Evolutionary conservation across 1,140 invertebrate species (phyloP).

Genomic region (Lordiphosa mommai): DNA sequence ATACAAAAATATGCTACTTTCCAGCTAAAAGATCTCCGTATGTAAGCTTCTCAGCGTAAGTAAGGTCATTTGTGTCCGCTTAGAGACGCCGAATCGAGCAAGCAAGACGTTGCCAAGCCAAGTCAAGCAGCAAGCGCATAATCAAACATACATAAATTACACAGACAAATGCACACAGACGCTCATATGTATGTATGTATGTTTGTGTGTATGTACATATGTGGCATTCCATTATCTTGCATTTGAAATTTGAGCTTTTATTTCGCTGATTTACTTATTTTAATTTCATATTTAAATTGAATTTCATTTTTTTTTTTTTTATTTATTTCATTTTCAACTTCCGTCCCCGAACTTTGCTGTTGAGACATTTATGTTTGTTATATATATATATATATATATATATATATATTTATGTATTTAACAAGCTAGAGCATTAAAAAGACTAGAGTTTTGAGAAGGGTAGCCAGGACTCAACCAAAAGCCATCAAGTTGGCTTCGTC

Average conservation of each 20-base stretch:
- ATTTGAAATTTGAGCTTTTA: constrained; percentile 43
- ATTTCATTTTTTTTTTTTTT: constrained; percentile 12
- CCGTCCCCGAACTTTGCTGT: not conserved
- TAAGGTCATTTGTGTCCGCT: too few relatives aligned
- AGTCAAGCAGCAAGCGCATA: constrained; percentile 30
- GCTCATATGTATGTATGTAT: not conserved
- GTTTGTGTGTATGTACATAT: constrained; percentile 10
- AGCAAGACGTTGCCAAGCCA: not conserved
- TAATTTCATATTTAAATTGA: constrained; percentile 25
- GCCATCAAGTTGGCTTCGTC: too few relatives aligned
- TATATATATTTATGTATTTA: not conserved
- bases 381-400: not conserved
- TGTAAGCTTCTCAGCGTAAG: too few relatives aligned
- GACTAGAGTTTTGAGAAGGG: constrained; percentile 29
- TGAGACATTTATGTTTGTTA: not conserved
- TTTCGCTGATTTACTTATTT: constrained; percentile 46
- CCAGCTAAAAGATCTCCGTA: too few relatives aligned
- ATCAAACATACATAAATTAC: constrained; percentile 60
- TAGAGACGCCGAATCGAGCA: too few relatives aligned
- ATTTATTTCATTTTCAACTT: constrained; percentile 1
- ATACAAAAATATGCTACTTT: too few relatives aligned
- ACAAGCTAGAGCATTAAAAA: not conserved
- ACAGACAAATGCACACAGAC: constrained; percentile 49
- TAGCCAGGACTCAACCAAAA: too few relatives aligned
- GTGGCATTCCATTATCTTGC: constrained; percentile 38